Evolutionary conservation across 2,888 invertebrate genomes (phyloP), one percentile per base, ranked within the genome.

Genomic region (Drosophila rellima): DNA sequence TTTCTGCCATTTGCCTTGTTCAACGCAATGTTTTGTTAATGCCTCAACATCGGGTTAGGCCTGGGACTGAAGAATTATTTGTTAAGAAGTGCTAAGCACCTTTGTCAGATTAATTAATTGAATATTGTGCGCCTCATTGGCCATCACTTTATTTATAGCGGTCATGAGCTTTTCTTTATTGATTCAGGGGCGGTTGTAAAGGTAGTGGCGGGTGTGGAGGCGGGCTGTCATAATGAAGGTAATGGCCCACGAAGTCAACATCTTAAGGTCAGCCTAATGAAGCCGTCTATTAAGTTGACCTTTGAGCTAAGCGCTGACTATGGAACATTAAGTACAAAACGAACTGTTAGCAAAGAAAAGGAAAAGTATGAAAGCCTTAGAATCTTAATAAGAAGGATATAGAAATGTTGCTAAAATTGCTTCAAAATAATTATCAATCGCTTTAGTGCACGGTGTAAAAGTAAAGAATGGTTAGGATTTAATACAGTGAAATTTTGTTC

Each of bases 71-170:
- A 45, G 48, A 35, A 44, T 69, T 56, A 74, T 69, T 80, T 78
- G 74, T 66, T 77, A 57, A 61, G 66, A 69, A 62, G 44, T 55
- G 62, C 45, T 65, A 44, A 61, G 70, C 70, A 61, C 69, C 80
- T 71, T 62, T 59, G 60, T 48, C 62, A 56, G 65, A 72, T 72
- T 87, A 82, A 87, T 82, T 82, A 83, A 83, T 74, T 78, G 65
- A 69, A 60, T 73, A 76, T 82, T 85, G 80, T 85, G 62, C 72
- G 68, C 50, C 82, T 70, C 72, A 79, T 85, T 82, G 67, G 55
- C 7, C 50, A 48, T 40, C 59, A 59, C 51, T 71, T 56, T 47
- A 65, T 47, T 52, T 44, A 59, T 20, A 20, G 35, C 13, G 20
- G 29, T 23, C 61, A 65, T 35, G 33, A 47, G 42, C 31, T 42